Conservation (phyloP, 1,140 invertebrate genomes). For the Polyergus mexicanus region DNA sequence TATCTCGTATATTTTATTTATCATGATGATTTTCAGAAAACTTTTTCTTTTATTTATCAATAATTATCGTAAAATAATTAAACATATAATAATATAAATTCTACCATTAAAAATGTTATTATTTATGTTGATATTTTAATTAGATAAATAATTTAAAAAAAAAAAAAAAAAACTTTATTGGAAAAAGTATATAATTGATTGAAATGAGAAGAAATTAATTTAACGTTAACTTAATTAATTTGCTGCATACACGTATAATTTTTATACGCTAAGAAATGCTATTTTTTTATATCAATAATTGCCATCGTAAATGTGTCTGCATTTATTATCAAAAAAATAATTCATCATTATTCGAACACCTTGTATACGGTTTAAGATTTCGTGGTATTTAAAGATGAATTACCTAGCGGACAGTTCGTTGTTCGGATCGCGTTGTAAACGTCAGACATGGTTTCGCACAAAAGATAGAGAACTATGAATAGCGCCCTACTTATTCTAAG, state of each 20-base stretch:
- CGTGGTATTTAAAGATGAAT: constrained; percentile 42
- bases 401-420: neutral
- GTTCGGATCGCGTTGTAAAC: neutral
- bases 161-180: neutral
- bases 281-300: constrained; percentile 23
- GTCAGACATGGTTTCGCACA: neutral
- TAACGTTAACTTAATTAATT: neutral
- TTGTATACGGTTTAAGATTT: neutral
- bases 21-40: neutral
- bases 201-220: neutral
- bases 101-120: neutral
- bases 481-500: constrained; percentile 34
- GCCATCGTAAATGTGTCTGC: neutral
- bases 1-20: constrained; percentile 20
- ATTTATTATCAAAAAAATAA: constrained; percentile 3
- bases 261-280: neutral
- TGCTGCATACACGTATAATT: neutral
- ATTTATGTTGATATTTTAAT: neutral
- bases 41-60: neutral
- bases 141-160: neutral
- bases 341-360: neutral
- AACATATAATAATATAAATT: neutral
- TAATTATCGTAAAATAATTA: neutral
- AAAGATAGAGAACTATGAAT: constrained; percentile 21
- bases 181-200: neutral